phyloP scores from a whole-genome alignment of 2,797 vertebrate species.

The Gallinago solitaria region DNA sequence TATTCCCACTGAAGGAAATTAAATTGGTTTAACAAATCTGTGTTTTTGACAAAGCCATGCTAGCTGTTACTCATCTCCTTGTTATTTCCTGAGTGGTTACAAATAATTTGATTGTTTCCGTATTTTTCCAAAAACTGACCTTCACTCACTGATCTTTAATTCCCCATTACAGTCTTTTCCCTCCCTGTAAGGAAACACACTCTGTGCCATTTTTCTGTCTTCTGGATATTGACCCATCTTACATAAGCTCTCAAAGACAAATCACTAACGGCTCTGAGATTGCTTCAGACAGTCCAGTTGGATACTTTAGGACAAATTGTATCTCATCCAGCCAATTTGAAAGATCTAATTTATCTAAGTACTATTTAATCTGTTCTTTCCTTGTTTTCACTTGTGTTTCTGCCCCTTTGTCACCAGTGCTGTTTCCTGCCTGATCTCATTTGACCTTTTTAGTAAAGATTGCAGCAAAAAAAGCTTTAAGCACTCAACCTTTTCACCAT shows the following conservation, averaged over 20 bases:
- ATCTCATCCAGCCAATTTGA: background rate
- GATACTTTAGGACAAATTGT: background rate
- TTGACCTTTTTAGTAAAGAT: conserved; percentile 30
- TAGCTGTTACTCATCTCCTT: conserved; percentile 68
- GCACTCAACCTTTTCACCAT: background rate
- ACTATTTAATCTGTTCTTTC: conserved; percentile 32
- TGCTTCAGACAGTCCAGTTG: background rate
- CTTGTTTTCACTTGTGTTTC: conserved; percentile 34
- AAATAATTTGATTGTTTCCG: conserved; percentile 67
- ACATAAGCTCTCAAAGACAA: background rate
- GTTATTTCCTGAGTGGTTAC: conserved; percentile 69
- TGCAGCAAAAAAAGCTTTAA: background rate
- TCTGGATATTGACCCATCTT: background rate
- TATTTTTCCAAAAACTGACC: conserved; percentile 64
- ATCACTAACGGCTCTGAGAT: background rate
- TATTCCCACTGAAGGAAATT: conserved; percentile 54
- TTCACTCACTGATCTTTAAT: conserved; percentile 39
- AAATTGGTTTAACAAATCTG: conserved; percentile 68
- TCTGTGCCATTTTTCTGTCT: background rate
- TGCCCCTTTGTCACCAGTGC: background rate
- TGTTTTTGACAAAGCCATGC: conserved; percentile 56
- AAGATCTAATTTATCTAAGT: conserved; percentile 27
- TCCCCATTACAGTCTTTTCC: conserved; percentile 20
- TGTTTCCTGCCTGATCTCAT: conserved; percentile 18
- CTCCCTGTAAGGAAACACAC: background rate